Conservation (phyloP, 2,888 invertebrate genomes). For the Nephrotoma flavescens region DNA sequence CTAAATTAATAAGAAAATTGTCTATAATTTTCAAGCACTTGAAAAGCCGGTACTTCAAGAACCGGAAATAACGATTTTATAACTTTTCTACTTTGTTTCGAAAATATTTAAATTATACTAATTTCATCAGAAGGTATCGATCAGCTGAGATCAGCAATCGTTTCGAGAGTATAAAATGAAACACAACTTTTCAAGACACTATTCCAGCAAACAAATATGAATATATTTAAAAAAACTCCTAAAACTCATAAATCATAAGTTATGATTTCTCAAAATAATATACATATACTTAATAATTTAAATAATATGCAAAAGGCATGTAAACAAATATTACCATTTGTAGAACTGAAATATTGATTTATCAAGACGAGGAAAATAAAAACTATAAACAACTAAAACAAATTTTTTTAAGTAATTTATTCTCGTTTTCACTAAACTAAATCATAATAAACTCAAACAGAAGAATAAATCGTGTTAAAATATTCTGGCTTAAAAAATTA, state of each 20-base stretch:
- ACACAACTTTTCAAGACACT: too few relatives aligned
- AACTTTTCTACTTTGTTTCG: too few relatives aligned
- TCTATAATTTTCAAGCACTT: too few relatives aligned
- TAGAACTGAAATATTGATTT: background rate
- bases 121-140: too few relatives aligned
- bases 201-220: too few relatives aligned
- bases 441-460: background rate
- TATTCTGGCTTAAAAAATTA: background rate
- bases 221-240: too few relatives aligned
- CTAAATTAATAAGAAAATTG: too few relatives aligned
- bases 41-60: too few relatives aligned
- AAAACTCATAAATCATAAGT: background rate
- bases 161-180: too few relatives aligned
- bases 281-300: background rate
- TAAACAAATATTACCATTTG: background rate
- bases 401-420: background rate
- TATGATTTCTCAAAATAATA: background rate
- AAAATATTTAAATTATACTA: too few relatives aligned
- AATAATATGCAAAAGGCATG: background rate
- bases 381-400: background rate
- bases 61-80: too few relatives aligned
- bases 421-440: background rate
- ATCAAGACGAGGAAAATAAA: background rate
- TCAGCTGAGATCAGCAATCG: too few relatives aligned
- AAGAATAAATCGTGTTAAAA: background rate